Evolutionary conservation across 2,888 invertebrate genomes (phyloP).

Genomic region (Hypercompe scribonia): DNA sequence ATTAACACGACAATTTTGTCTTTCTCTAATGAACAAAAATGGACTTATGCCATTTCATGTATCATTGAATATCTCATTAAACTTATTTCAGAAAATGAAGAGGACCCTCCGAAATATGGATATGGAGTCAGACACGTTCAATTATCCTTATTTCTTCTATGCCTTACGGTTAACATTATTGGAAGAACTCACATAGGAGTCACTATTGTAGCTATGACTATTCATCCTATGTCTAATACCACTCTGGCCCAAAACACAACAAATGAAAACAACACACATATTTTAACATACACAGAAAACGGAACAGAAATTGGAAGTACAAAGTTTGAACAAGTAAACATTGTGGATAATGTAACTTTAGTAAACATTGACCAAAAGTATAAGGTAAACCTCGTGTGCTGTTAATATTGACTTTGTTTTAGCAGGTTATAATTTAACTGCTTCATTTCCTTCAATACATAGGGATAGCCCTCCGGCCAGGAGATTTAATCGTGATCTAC

Average conservation of each 20-base stretch:
- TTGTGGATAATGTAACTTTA: background rate
- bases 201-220: constrained; percentile 7
- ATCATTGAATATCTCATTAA: background rate
- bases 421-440: background rate
- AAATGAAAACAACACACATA: background rate
- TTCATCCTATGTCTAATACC: background rate
- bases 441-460: background rate
- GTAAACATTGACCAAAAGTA: background rate
- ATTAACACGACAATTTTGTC: too few species aligned
- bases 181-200: constrained; percentile 65
- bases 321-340: background rate
- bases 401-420: background rate
- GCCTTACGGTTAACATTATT: constrained; percentile 51
- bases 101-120: constrained; percentile 49
- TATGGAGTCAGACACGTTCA: constrained; percentile 65
- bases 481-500: background rate
- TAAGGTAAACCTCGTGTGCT: background rate
- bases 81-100: constrained; percentile 42
- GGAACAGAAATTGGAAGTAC: background rate
- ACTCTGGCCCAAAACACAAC: background rate
- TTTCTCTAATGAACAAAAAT: too few species aligned
- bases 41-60: too few species aligned
- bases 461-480: too few species aligned
- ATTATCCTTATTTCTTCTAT: constrained; percentile 52
- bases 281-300: background rate